Evolutionary conservation across 2,797 vertebrate species (phyloP), one percentile per base, ranked within the genome.

Genomic region (Botia almorhae): DNA sequence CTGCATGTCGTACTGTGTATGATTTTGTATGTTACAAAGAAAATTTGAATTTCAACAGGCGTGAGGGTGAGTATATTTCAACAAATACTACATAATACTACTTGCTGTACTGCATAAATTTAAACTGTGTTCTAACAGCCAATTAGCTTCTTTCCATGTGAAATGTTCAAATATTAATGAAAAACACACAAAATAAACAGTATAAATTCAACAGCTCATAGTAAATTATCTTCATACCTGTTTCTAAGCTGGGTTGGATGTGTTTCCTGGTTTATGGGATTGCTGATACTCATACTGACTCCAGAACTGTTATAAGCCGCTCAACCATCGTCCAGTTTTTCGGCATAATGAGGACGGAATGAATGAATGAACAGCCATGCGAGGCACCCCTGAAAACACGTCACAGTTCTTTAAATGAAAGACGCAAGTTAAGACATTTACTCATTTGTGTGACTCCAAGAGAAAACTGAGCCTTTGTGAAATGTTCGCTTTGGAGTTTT

Each of bases 221-320:
- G 12, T 26, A 3, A 7, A 53, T 2, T 56, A 21, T 14, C 61
- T 83, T n/a, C 90, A 88, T 92, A 96, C 95, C 93, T 86, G 63
- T 84, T 86, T 70, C 74, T 80, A 70, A 4, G 16, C 73, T 78
- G 19, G 11, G 80, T 85, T 46, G 63, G 84, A 13, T 36, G 4
- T 26, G 76, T 77, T 55, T 87, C 82, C 1, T 0, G 75, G 0
- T 61, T 74, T 74, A 79, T 68, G 12, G 87, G 88, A 87, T 82
- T 85, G 69, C 78, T 76, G 7, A 81, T 11, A 55, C 69, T 89
- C 92, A 91, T 92, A 74, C 61, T 88, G 81, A 75, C 74, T 86
- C 85, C 69, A 74, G 43, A 56, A 39, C 51, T 58, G 64, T 12
- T 82, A 19, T 79, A 36, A 39, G 58, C 74, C 60, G 23, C 46